Base-by-base conservation (phyloP, 2,888 invertebrate species). In the Agriopis marginaria region DNA sequence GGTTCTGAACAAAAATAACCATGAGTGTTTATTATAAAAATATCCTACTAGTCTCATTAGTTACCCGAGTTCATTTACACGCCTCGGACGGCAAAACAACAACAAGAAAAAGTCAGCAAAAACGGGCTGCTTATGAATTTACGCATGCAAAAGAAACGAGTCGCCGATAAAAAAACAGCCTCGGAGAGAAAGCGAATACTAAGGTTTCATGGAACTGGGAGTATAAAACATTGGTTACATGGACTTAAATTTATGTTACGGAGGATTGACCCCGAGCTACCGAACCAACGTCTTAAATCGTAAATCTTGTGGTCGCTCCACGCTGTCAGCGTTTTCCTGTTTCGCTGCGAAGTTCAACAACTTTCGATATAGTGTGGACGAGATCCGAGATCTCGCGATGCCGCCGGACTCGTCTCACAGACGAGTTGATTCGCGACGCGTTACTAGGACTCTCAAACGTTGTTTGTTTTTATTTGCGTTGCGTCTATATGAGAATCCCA, bases 191-290 rank as follows among this genome's bases (percentile, higher is more conserved):
- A 81, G 82, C 79, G 79, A 82, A 79, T 76, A 76, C 73, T 64
- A 66, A 75, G 70, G 72, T 80, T 85, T 81, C 81, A 78, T 75
- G 75, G 80, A 80, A 80, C 68, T 75, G 69, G 73, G 63, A 66
- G 70, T 65, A 73, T 67, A 70, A 77, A 76, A 75, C 75, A 77
- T 79, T 80, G 79, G 67, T 64, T 71, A 71, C 74, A 70, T 40
- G 70, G 73, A 70, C 63, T 66, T 66, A 77, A 84, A 79, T 82
- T 86, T 81, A 81, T 80, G 81, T 77, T 79, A 75, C 79, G 81
- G 88, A 84, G 82, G 82, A 87, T 75, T 86, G 88, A 87, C 86
- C 85, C 32, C 79, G 75, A 73, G 83, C 84, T 82, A 83, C 85
- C 81, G 85, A 82, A 81, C 81, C 79, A 77, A 78, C 64, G 50